A percentile compares a stretch with the other conserved stretches of the same genome.
phyloP scores from a whole-genome alignment of 2,888 invertebrate genomes.

The Cephus pygmeus region DNA sequence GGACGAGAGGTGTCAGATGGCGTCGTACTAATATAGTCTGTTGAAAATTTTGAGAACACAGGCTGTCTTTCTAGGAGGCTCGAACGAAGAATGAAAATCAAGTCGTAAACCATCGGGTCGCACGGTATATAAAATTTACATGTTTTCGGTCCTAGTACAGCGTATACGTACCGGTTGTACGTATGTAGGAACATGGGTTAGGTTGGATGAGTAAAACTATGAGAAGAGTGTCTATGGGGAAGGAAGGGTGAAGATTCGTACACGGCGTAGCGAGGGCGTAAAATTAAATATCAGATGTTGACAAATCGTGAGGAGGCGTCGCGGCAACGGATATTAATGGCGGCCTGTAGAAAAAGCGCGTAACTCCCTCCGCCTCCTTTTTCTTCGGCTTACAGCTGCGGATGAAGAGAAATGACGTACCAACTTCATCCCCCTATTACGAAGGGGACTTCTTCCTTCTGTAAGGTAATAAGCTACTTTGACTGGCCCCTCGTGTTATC shows the following conservation, averaged over 20 bases:
- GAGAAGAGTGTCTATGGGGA: too few species aligned
- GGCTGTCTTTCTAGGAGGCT: too few species aligned
- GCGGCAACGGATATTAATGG: conserved; percentile 66
- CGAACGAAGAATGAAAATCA: too few species aligned
- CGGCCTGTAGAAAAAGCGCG: conserved; percentile 60
- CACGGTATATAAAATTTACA: background rate
- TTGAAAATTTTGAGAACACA: background rate
- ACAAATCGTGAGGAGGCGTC: conserved; percentile 65
- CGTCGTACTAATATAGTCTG: background rate
- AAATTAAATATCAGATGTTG: conserved; percentile 66
- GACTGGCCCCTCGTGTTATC: too few species aligned
- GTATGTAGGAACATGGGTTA: too few species aligned
- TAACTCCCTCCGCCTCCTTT: conserved; percentile 40
- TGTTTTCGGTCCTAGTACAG: background rate
- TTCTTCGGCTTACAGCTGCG: conserved; percentile 51
- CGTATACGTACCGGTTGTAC: background rate
- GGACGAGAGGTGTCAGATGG: conserved; percentile 14
- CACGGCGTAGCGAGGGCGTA: conserved; percentile 42
- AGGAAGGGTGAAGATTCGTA: too few species aligned
- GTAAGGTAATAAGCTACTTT: background rate
- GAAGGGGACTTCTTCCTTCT: conserved; percentile 40
- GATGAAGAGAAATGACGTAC: conserved; percentile 65
- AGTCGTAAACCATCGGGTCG: background rate
- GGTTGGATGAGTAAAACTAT: too few species aligned
- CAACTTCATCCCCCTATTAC: conserved; percentile 43